Percentiles rank a stretch among this genome's conserved stretches.
Evolutionary conservation across 2,888 invertebrate genomes (phyloP).

Genomic region (Brenthis daphne): DNA sequence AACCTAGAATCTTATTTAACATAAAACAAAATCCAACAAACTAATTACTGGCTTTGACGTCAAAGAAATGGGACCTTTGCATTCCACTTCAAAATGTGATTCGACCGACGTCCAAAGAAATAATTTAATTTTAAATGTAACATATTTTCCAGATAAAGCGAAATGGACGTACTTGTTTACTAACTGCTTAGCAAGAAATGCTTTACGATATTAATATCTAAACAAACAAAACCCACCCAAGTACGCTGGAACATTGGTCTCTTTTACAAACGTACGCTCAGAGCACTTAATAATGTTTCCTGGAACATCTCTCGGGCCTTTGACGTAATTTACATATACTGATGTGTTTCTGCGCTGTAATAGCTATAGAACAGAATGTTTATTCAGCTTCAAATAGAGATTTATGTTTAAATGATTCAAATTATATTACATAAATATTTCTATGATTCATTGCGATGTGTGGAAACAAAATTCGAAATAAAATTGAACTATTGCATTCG

Average conservation of each 20-base stretch:
- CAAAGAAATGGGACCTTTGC: constrained; percentile 14
- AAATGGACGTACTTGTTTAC: constrained; percentile 10
- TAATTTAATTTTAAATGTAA: constrained; percentile 26
- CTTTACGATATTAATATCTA: constrained; percentile 37
- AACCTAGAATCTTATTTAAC: constrained; percentile 14
- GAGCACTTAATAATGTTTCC: constrained; percentile 48
- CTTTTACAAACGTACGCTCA: constrained; percentile 47
- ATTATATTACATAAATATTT: constrained; percentile 24
- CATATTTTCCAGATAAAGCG: constrained; percentile 21
- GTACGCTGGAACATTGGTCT: constrained; percentile 37
- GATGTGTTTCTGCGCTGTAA: constrained; percentile 47
- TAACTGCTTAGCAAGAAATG: constrained; percentile 28
- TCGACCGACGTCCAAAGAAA: constrained; percentile 23
- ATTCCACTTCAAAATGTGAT: constrained; percentile 21
- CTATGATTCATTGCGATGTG: constrained; percentile 1
- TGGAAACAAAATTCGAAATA: constrained; percentile 14
- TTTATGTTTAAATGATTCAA: constrained; percentile 27
- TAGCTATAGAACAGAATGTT: constrained; percentile 33
- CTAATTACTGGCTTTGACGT: constrained; percentile 18
- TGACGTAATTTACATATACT: constrained; percentile 58
- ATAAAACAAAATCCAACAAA: constrained; percentile 14
- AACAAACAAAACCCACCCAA: constrained; percentile 29
- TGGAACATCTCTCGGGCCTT: constrained; percentile 47
- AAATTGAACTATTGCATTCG: neutral
- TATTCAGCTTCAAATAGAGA: constrained; percentile 30